Conservation (phyloP, 2,113 vertebrate species). For the Ellobius talpinus region DNA sequence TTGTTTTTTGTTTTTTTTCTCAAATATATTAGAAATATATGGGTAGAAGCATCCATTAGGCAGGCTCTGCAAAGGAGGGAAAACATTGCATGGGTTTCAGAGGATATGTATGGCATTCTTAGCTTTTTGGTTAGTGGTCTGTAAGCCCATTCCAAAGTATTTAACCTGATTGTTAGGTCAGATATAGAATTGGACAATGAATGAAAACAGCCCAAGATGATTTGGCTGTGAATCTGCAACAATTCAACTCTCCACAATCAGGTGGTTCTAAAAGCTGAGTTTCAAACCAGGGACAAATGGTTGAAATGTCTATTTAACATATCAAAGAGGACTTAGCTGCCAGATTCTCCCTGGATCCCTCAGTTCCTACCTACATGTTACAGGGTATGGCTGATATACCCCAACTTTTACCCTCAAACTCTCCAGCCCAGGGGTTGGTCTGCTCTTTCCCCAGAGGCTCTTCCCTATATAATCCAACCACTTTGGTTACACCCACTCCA, state of each 20-base stretch:
- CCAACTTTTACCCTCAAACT: too few relatives aligned
- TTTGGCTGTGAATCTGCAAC: background rate
- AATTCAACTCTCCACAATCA: background rate
- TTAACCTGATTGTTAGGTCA: background rate
- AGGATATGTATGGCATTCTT: background rate
- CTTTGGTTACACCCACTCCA: too few relatives aligned
- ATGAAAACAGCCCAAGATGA: background rate
- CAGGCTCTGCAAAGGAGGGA: background rate
- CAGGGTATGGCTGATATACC: too few relatives aligned
- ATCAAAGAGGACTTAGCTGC: too few relatives aligned
- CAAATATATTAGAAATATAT: background rate
- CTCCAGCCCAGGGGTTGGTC: too few relatives aligned
- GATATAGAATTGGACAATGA: background rate
- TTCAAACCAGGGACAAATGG: too few relatives aligned
- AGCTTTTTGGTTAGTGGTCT: background rate
- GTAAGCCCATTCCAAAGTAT: background rate
- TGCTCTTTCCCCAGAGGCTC: too few relatives aligned
- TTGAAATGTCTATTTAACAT: too few relatives aligned
- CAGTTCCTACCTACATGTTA: too few relatives aligned
- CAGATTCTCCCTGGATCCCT: too few relatives aligned
- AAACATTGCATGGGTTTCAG: background rate
- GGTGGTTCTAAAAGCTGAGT: background rate
- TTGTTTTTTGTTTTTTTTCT: background rate
- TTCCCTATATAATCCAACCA: too few relatives aligned
- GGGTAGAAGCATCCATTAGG: background rate